Evolutionary conservation across 2,797 vertebrate genomes (phyloP).

Genomic region (Amblyopsis hoosieri): DNA sequence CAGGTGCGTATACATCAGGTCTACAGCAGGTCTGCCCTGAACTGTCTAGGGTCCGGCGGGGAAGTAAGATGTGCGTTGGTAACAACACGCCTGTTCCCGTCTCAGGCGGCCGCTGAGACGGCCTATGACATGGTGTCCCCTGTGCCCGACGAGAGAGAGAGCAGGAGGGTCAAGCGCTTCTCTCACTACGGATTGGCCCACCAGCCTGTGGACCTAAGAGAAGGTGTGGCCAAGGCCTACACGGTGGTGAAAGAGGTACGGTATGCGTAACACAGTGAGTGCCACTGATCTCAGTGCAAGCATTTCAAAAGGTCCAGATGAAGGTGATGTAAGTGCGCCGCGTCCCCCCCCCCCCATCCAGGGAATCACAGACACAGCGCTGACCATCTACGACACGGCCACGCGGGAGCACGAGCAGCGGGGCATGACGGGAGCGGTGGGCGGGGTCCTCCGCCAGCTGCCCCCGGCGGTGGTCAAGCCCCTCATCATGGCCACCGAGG

Average conservation of each 20-base stretch:
- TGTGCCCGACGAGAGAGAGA: constrained; percentile 86
- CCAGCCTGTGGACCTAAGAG: constrained; percentile 94
- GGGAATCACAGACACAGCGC: constrained; percentile 95
- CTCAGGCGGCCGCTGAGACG: constrained; percentile 94
- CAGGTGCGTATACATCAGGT: constrained; percentile 79
- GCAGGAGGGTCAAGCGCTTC: constrained; percentile 86
- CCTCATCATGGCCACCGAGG: constrained; percentile 95
- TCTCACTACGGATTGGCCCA: constrained; percentile 89
- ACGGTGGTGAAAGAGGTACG: constrained; percentile 95
- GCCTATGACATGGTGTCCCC: constrained; percentile 99
- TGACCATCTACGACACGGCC: constrained; percentile 96
- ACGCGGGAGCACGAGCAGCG: constrained; percentile 96
- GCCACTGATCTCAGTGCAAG: too few species aligned
- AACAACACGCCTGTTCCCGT: constrained; percentile 1
- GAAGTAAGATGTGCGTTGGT: not conserved
- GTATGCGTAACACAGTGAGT: not conserved
- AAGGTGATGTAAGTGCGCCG: not conserved
- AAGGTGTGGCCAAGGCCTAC: constrained; percentile 97
- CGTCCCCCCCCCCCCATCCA: constrained; percentile 36
- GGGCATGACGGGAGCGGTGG: constrained; percentile 94
- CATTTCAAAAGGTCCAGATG: too few species aligned
- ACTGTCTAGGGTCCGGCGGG: not conserved
- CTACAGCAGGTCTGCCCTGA: not conserved
- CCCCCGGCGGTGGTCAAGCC: constrained; percentile 95
- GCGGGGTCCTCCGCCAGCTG: constrained; percentile 94